Evolutionary conservation across 2,888 invertebrate genomes (phyloP).

Genomic region (Caenorhabditis macrosperma): DNA sequence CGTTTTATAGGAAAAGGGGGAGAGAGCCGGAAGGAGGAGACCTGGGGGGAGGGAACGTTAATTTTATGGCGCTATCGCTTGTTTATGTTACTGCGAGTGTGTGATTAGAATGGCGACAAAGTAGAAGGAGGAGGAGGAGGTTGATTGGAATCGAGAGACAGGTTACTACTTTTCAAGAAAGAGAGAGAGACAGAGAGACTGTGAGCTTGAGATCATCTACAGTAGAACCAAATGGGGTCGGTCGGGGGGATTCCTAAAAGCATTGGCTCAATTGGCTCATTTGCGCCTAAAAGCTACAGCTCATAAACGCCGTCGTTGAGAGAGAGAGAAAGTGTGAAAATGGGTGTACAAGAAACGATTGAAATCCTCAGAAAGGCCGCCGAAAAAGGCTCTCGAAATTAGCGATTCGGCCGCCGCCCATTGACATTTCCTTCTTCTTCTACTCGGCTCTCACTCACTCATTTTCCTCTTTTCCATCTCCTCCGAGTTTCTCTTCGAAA

Average conservation of each 20-base stretch:
- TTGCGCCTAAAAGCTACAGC: background rate
- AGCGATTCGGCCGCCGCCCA: background rate
- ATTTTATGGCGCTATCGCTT: constrained; percentile 24
- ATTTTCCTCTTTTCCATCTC: background rate
- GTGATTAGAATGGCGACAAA: background rate
- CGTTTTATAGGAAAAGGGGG: constrained; percentile 22
- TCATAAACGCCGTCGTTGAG: too few relatives aligned
- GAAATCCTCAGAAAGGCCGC: background rate
- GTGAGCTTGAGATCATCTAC: too few relatives aligned
- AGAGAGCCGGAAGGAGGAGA: constrained; percentile 1
- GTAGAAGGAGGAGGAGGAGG: background rate
- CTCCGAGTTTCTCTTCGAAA: background rate
- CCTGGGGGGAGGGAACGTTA: background rate
- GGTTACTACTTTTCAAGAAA: background rate
- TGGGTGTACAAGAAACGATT: too few relatives aligned
- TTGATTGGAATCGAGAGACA: background rate
- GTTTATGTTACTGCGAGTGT: constrained; percentile 1
- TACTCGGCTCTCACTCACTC: background rate
- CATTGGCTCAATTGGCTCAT: too few relatives aligned
- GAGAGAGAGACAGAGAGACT: background rate
- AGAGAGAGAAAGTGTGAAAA: too few relatives aligned
- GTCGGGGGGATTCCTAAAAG: background rate
- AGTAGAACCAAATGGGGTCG: background rate
- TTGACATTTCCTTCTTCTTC: background rate
- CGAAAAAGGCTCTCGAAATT: background rate